Percentiles rank a stretch among this genome's conserved stretches.
These are phyloP conservation scores for Lepidurus packardi DNA, from an alignment of 1,140 invertebrate genomes.

Conservation along the genomic window DNA sequence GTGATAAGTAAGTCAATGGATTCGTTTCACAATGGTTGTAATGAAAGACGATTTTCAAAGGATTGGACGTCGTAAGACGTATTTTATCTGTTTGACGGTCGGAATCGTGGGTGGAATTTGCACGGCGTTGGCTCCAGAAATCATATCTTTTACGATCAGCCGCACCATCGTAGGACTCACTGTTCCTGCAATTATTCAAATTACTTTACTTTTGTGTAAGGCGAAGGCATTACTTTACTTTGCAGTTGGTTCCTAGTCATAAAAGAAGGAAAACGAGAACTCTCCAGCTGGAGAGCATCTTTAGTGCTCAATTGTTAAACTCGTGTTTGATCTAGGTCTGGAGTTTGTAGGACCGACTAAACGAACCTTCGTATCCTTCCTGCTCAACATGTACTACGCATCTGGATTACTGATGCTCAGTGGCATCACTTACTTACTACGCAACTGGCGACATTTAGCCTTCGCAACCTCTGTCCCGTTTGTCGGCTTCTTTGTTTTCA, in stretches of 20 bases:
- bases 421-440: conserved; percentile 37
- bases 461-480: conserved; percentile 40
- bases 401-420: conserved; percentile 37
- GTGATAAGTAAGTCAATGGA: conserved; percentile 22
- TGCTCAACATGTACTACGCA: conserved; percentile 39
- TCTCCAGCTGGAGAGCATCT: background rate
- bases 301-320: background rate
- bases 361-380: conserved; percentile 39
- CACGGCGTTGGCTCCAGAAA: conserved; percentile 27
- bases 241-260: background rate
- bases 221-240: background rate
- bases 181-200: conserved; percentile 31
- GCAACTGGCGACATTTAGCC: conserved; percentile 38
- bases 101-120: conserved; percentile 24
- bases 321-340: conserved; percentile 27
- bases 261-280: background rate
- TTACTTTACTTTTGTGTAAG: conserved; percentile 32
- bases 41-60: conserved; percentile 28
- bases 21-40: background rate
- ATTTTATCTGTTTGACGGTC: conserved; percentile 32
- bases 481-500: conserved; percentile 35
- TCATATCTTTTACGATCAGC: background rate
- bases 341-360: conserved; percentile 39
- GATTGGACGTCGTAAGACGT: conserved; percentile 28
- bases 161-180: conserved; percentile 30